These are phyloP conservation scores for Bimastos eiseni DNA, from an alignment of 2,888 invertebrate genomes.

Conservation along the genomic window DNA sequence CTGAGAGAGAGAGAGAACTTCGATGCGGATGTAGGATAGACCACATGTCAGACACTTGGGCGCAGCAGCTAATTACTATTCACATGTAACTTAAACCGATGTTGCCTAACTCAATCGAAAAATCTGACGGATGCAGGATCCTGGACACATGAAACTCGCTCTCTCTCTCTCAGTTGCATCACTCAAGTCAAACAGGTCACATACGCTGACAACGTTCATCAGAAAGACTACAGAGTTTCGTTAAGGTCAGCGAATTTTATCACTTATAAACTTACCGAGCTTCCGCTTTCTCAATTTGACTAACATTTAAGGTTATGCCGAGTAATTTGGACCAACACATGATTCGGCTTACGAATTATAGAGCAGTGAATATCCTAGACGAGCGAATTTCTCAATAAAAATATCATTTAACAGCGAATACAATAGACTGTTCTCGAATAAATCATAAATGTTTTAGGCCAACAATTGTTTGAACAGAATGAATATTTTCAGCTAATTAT, in stretches of 20 bases:
- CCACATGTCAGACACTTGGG: background rate
- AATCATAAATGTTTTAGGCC: background rate
- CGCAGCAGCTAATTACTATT: background rate
- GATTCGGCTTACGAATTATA: too few species aligned
- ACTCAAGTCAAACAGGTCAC: background rate
- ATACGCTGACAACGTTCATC: background rate
- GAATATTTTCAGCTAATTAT: too few species aligned
- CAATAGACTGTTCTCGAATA: too few species aligned
- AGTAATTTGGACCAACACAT: too few species aligned
- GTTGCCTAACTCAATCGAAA: background rate
- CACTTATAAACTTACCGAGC: background rate
- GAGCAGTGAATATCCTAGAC: too few species aligned
- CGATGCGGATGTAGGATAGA: too few species aligned
- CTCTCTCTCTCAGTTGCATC: background rate
- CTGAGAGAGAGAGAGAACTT: too few species aligned
- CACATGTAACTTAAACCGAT: background rate
- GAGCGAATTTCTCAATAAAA: too few species aligned
- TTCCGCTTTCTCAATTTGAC: background rate
- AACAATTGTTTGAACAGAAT: background rate
- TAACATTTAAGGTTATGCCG: too few species aligned
- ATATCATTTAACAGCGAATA: too few species aligned
- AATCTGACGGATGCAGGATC: background rate
- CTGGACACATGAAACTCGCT: background rate
- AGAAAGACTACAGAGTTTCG: background rate
- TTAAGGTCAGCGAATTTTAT: background rate